Conservation (phyloP, 2,888 invertebrate species). For the Himalopsyche tibetana region DNA sequence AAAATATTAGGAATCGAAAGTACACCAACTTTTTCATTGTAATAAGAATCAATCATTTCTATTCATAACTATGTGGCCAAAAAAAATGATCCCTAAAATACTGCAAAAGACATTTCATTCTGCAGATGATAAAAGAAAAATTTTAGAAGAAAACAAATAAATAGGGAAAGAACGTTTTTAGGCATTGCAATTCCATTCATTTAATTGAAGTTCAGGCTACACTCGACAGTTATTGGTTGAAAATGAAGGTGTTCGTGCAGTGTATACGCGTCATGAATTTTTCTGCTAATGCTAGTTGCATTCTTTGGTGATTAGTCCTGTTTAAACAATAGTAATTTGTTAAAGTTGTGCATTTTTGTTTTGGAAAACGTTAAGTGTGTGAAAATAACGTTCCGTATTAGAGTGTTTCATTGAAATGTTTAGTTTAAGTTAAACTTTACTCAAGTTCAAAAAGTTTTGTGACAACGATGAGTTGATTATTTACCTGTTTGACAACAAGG, state of each 20-base stretch:
- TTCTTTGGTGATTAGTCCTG: conserved; percentile 43
- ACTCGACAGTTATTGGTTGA: conserved; percentile 46
- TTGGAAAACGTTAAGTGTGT: not conserved
- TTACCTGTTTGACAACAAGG: conserved; percentile 62
- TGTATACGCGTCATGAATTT: conserved; percentile 49
- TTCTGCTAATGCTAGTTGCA: conserved; percentile 39
- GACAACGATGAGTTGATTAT: conserved; percentile 63
- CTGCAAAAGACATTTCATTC: too few species aligned
- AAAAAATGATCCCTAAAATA: too few species aligned
- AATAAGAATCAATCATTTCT: too few species aligned
- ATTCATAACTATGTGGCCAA: too few species aligned
- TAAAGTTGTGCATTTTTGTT: conserved; percentile 23
- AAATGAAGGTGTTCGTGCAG: conserved; percentile 40
- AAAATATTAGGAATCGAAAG: too few species aligned
- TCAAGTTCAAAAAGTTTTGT: conserved; percentile 59
- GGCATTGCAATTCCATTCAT: not conserved
- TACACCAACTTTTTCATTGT: too few species aligned
- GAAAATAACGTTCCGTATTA: not conserved
- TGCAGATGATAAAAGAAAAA: too few species aligned
- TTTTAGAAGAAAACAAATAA: too few species aligned
- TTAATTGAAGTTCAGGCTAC: conserved; percentile 4
- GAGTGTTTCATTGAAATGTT: conserved; percentile 49
- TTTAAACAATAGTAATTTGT: not conserved
- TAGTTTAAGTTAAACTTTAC: conserved; percentile 45
- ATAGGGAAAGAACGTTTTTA: too few species aligned